phyloP scores from a whole-genome alignment of 2,888 invertebrate genomes.

The Hydropsyche betteni region DNA sequence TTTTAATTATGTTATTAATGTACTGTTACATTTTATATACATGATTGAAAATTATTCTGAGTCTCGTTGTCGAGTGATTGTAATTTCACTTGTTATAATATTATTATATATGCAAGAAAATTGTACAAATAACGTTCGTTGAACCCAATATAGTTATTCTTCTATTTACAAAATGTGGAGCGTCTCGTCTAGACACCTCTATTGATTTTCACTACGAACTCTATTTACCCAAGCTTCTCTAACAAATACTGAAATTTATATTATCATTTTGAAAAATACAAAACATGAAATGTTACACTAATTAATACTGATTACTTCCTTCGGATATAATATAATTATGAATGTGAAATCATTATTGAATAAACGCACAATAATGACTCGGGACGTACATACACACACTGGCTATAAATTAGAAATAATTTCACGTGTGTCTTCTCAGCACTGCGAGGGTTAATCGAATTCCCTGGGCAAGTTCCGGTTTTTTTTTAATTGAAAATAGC shows the following conservation, averaged over 20 bases:
- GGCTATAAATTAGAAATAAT: slow-evolving; percentile 10
- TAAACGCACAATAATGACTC: background rate
- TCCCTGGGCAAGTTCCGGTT: background rate
- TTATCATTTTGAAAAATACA: background rate
- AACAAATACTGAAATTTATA: background rate
- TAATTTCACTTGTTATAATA: too few species aligned
- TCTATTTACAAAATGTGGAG: background rate
- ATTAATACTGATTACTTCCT: slow-evolving; percentile 10
- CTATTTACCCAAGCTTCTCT: background rate
- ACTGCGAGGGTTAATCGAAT: slow-evolving; percentile 12
- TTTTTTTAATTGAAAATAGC: slow-evolving; percentile 3
- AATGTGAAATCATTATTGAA: slow-evolving; percentile 11
- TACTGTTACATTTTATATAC: too few species aligned
- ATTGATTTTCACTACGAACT: slow-evolving; percentile 12
- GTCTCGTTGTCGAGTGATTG: too few species aligned
- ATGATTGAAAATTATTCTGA: too few species aligned
- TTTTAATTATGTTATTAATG: too few species aligned
- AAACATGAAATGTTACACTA: background rate
- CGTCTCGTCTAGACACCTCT: slow-evolving; percentile 14
- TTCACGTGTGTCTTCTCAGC: background rate
- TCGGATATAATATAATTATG: background rate
- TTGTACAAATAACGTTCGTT: too few species aligned
- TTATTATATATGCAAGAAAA: too few species aligned
- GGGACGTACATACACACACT: too few species aligned
- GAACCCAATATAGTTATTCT: too few species aligned